Base-by-base conservation (phyloP, 2,113 vertebrate species). In the Opisthocomus hoazin region DNA sequence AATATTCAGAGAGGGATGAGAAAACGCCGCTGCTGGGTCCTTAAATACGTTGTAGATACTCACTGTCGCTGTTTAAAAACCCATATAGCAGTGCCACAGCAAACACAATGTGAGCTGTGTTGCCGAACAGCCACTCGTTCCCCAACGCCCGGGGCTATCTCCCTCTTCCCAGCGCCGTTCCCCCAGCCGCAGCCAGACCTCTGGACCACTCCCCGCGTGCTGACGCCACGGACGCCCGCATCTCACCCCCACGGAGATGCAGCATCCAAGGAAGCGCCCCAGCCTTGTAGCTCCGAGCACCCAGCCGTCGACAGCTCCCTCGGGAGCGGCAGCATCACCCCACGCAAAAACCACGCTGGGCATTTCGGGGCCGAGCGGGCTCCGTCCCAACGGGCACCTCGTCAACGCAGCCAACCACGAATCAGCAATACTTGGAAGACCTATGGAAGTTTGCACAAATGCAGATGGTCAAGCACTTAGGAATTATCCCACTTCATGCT, bases 321-420 rank as follows among this genome's bases (percentile, higher is more conserved):
- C 0, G 43, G n/a, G 51, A 83, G 56, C 2, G 1, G 63, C 23
- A 12, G 15, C 69, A 36, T 15, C 17, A 0, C 46, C 3, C 0
- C 1, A 24, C 30, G 24, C 18, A 32, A 54, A 54, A 78, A 18
- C 18, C 79, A 16, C 1, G 0, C 21, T 2, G 24, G 37, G 5
- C 19, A 1, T 39, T 20, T 14, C 57, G 15, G 37, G 66, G 57
- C 36, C 65, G 41, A 21, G 27, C 12, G 6, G 6, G n/a, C 36
- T 85, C 75, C 45, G 39, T 74, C 84, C 46, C 26, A 12, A 29
- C 0, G 1, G 66, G 9, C 32, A 9, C 8, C n/a, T n/a, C n/a
- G n/a, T n/a, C n/a, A n/a, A n/a, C n/a, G n/a, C n/a, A n/a, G n/a
- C n/a, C 64, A 26, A 9, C 53, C 10, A 17, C 0, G 0, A 37